Evolutionary conservation across 1,140 invertebrate genomes (phyloP).

Genomic region (Neodiprion lecontei): DNA sequence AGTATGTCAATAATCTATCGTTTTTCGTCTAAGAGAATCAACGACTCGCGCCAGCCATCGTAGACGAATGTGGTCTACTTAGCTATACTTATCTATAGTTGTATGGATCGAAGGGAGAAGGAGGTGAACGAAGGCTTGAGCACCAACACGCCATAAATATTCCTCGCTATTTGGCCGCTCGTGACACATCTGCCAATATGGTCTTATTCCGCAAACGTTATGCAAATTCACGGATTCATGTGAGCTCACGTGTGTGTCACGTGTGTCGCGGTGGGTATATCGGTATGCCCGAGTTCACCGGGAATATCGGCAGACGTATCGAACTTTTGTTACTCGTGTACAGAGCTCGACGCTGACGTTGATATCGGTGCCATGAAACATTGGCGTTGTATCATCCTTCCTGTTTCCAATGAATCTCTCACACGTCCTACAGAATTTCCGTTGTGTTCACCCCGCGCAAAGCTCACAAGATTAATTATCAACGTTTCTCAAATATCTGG

Average conservation of each 20-base stretch:
- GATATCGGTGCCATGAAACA: neutral
- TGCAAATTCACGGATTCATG: constrained; percentile 15
- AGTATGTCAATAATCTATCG: too few species aligned
- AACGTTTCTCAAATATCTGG: too few species aligned
- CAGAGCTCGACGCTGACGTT: neutral
- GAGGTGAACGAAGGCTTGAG: neutral
- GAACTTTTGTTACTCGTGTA: neutral
- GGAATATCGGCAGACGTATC: neutral
- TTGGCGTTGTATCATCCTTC: too few species aligned
- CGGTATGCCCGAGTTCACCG: neutral
- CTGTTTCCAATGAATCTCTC: too few species aligned
- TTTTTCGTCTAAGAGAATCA: too few species aligned
- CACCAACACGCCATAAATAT: neutral
- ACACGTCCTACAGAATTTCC: too few species aligned
- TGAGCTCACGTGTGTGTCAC: neutral
- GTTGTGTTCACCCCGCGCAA: too few species aligned
- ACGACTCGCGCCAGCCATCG: too few species aligned
- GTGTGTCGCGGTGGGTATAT: constrained; percentile 6
- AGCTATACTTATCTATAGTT: neutral
- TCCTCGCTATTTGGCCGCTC: constrained; percentile 16
- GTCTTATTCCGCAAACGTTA: constrained; percentile 26
- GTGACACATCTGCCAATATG: constrained; percentile 24
- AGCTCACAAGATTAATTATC: too few species aligned
- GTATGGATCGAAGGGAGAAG: neutral
- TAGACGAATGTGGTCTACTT: too few species aligned